Evolutionary conservation across 2,888 invertebrate species (phyloP), one percentile per base, ranked within the genome.

Genomic region (Fragum sueziense): DNA sequence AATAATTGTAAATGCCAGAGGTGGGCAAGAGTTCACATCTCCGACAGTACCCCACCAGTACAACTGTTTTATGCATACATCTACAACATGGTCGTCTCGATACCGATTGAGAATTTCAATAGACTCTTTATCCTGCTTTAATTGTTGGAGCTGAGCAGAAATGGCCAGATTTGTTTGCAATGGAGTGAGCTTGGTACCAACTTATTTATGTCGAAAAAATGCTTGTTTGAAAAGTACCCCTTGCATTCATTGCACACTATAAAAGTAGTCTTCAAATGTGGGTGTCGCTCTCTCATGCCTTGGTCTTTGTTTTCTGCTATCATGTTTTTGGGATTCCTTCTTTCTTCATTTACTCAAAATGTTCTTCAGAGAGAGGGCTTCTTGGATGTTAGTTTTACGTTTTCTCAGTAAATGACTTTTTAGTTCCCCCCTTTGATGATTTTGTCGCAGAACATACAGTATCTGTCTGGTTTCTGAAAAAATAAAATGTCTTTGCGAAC

Each of bases 101-200:
- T 61, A 77, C 37, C 62, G 25, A n/a, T 73, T 77, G 17, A 77
- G 33, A 41, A 77, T 77, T 51, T 71, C 76, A 33, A 70, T 69
- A 20, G 27, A 51, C 11, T 47, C 69, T 33, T 29, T 47, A 34
- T 25, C 47, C 33, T 22, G 4, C 20, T 70, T 70, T 25, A 51
- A 54, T 33, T 52, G 70, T n/a, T 61, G 37, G 22, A 22, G 41
- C 41, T 41, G 41, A 41, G 61, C n/a, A n/a, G n/a, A n/a, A n/a
- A n/a, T n/a, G n/a, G n/a, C n/a, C n/a, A n/a, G n/a, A n/a, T n/a
- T n/a, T 51, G 76, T 52, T 51, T 76, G 61, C 29, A 76, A 34
- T 17, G 76, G 70, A n/a, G 27, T 37, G 14, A 51, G 59, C 14
- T 67, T 67, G 33, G 11, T n/a, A 52, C 25, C 29, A 20, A 37